These are phyloP conservation scores for Chalcosyrphus nemorum DNA, from an alignment of 2,888 invertebrate genomes.

Conservation along the genomic window DNA sequence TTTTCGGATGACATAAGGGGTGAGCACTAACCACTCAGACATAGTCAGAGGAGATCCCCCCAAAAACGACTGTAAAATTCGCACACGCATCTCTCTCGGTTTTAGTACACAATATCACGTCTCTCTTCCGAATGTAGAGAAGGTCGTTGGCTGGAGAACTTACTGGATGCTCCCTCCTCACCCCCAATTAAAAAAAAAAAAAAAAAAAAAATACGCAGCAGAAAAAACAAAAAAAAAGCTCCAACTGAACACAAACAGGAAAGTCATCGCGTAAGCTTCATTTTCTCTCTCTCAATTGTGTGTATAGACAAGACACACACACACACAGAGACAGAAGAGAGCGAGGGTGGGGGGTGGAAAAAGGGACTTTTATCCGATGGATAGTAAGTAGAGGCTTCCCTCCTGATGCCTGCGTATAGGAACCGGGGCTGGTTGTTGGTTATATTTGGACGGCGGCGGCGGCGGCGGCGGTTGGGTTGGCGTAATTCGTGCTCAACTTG, in stretches of 20 bases:
- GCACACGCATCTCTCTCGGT: constrained; percentile 64
- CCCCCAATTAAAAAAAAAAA: not conserved
- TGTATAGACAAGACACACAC: too few species aligned
- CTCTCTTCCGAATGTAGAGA: constrained; percentile 59
- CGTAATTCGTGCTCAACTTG: constrained; percentile 73
- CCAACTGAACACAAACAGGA: constrained; percentile 62
- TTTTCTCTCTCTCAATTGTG: constrained; percentile 19
- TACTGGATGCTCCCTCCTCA: constrained; percentile 7
- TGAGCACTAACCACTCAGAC: constrained; percentile 54
- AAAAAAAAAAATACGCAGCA: constrained; percentile 22
- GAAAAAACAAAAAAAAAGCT: constrained; percentile 69
- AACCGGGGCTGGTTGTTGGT: constrained; percentile 57
- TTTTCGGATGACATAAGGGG: constrained; percentile 65
- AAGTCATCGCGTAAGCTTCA: constrained; percentile 69
- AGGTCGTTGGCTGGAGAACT: constrained; percentile 71
- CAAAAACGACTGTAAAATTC: constrained; percentile 36
- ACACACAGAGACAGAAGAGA: not conserved
- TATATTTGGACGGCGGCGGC: constrained; percentile 71
- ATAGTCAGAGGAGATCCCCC: constrained; percentile 7
- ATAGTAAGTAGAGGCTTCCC: constrained; percentile 58
- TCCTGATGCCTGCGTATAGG: constrained; percentile 53
- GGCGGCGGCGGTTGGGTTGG: too few species aligned
- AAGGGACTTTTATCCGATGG: constrained; percentile 27
- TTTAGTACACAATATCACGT: constrained; percentile 37
- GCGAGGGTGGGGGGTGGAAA: not conserved